Conservation (phyloP, 2,113 vertebrate genomes). For the Genyomyrus donnyi region DNA sequence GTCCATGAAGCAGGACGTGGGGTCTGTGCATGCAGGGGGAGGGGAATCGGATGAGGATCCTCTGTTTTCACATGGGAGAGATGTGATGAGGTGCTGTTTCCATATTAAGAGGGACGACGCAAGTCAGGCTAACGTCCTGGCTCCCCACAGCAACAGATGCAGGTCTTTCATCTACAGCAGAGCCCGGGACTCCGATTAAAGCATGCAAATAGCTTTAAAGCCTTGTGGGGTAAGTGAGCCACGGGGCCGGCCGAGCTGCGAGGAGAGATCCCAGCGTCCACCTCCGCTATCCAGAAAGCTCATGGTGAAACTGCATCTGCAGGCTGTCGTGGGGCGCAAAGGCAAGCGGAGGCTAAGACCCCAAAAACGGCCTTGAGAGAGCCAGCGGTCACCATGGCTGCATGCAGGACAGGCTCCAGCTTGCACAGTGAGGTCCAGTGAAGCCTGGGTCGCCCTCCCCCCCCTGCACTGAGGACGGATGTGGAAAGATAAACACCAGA, state of each 20-base stretch:
- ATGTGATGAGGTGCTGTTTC: neutral
- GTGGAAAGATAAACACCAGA: constrained; percentile 18
- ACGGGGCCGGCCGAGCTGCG: neutral
- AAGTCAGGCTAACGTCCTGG: neutral
- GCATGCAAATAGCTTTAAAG: neutral
- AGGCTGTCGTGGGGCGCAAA: neutral
- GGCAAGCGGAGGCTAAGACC: neutral
- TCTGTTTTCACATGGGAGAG: neutral
- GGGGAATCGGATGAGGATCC: neutral
- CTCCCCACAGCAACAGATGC: neutral
- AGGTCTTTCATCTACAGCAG: neutral
- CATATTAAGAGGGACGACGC: neutral
- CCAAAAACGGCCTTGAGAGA: neutral
- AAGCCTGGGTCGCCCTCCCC: neutral
- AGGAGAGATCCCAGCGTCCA: neutral
- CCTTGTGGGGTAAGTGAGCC: neutral
- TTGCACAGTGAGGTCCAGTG: neutral
- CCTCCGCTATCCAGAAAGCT: neutral
- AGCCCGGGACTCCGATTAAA: neutral
- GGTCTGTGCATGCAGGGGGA: neutral
- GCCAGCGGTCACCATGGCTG: neutral
- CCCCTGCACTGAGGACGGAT: neutral
- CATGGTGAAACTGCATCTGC: neutral
- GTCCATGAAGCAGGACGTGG: neutral
- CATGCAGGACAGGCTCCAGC: neutral